Evolutionary conservation across 2,797 vertebrate genomes (phyloP), one percentile per base, ranked within the genome.

Genomic region (Leuciscus waleckii): DNA sequence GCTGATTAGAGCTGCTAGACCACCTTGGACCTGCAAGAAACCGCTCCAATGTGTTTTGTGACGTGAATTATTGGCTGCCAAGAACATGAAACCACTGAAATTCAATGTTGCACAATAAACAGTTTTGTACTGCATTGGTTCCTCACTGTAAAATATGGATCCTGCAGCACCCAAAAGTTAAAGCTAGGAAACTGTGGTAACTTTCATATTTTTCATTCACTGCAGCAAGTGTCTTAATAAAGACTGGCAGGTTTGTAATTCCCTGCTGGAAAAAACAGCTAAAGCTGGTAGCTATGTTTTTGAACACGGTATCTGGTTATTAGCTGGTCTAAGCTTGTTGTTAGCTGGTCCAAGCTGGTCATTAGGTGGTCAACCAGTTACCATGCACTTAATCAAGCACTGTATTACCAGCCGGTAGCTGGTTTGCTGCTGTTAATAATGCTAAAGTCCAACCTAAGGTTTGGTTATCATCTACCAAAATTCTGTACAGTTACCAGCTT

Each of bases 181-280:
- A 87, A 71, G 17, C 46, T 87, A 84, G 23, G 37, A 37, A 73
- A n/a, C 39, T 10, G n/a, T 46, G 56, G 29, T 23, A 41, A 76
- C 43, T 76, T 83, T 83, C 43, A 83, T 67, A 76, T 54, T 78
- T 35, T 65, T 35, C n/a, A 77, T 67, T 70, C 51, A 75, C 61
- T 29, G 51, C 21, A n/a, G 29, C 39, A 77, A 49, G 51, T 58
- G 63, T 68, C 35, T 29, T 19, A 43, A 49, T 37, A 4, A 56
- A 29, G 79, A 43, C 74, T 70, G 61, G 35, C 56, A 78, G 26
- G 65, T 46, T 49, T 39, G 23, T 61, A 35, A 73, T 8, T 74
- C 23, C 35, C 7, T 56, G 19, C 35, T 26, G 75, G 14, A 37
- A 37, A 56, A 56, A 10, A 0, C 2, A 32, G 16, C 43, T 73